phyloP scores from a whole-genome alignment of 2,888 invertebrate species.

The Epiblema foenella region DNA sequence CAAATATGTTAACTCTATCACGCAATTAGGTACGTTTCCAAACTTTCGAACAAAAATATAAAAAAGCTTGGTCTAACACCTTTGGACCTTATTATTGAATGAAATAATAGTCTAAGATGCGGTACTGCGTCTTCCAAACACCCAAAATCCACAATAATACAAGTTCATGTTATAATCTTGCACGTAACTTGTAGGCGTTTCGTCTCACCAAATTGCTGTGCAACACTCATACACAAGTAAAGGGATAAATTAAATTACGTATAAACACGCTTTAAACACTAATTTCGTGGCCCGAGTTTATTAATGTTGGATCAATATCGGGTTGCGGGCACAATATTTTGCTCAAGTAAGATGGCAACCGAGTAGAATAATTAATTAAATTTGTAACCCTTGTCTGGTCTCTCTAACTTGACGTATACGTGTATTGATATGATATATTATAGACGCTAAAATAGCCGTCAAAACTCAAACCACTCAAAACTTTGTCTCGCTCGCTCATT shows the following conservation, averaged over 20 bases:
- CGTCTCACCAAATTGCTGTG: slow-evolving; percentile 43
- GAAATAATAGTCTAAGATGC: too few relatives aligned
- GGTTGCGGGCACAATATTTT: slow-evolving; percentile 1
- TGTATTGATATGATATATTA: background rate
- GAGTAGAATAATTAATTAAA: slow-evolving; percentile 31
- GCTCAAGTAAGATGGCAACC: background rate
- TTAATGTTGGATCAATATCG: slow-evolving; percentile 13
- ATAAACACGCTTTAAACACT: slow-evolving; percentile 48
- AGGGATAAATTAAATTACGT: slow-evolving; percentile 56
- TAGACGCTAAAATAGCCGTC: too few relatives aligned
- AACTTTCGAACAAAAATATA: too few relatives aligned
- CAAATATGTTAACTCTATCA: too few relatives aligned
- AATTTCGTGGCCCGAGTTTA: slow-evolving; percentile 40
- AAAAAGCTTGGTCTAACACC: too few relatives aligned
- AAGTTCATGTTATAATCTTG: slow-evolving; percentile 43
- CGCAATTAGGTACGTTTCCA: too few relatives aligned
- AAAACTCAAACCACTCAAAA: too few relatives aligned
- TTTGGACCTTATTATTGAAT: too few relatives aligned
- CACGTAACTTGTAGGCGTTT: background rate
- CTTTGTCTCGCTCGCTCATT: too few relatives aligned
- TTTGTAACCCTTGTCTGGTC: slow-evolving; percentile 8
- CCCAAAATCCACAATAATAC: slow-evolving; percentile 47
- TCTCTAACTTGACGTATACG: background rate
- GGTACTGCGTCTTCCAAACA: slow-evolving; percentile 52
- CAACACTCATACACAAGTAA: slow-evolving; percentile 50